Evolutionary conservation across 1,140 invertebrate genomes (phyloP), one percentile per base, ranked within the genome.

Genomic region (Caenorhabditis remanei): DNA sequence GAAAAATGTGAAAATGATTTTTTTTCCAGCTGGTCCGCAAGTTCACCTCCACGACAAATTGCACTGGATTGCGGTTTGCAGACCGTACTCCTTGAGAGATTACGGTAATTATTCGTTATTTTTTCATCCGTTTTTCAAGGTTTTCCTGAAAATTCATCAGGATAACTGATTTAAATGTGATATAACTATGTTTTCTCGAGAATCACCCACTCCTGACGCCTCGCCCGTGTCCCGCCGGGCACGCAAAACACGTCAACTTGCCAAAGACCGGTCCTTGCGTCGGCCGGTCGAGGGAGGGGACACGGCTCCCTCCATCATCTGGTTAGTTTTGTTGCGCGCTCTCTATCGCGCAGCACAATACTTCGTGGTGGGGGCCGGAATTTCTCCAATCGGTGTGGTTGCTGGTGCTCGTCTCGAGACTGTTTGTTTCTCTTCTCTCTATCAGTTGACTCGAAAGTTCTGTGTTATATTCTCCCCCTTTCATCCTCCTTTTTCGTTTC

Each of bases 381-480:
- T 79, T 79, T 79, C 65, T 32, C 32, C 32, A 32, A 32, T 32
- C 32, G 32, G 32, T 32, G 32, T 32, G 32, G 32, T 32, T 40
- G 32, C 19, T 79, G 46, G 46, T 79, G 46, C 9, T 79, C 46
- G 71, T 50, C 71, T 79, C 46, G n/a, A 79, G 71, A 79, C 71
- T 79, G 65, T 79, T 79, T 50, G 71, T 50, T 79, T 79, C 46
- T 79, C 46, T 50, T 50, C 53, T 50, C 71, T 79, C 71, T 79
- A 79, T 79, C 71, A 79, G 46, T 79, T 79, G 71, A 79, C 71
- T 79, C 71, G 71, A 79, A 79, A 79, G 71, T 79, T 79, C 65
- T 71, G n/a, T 71, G 65, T 71, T 71, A 71, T 43, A 46, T 71
- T 41, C 8, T 71, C 24, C 65, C 19, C 32, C 46, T n/a, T 48